A percentile compares a stretch with the other conserved stretches of the same genome.
These are phyloP conservation scores for Drosophila biarmipes DNA, from an alignment of 1,140 invertebrate genomes.

Conservation along the genomic window DNA sequence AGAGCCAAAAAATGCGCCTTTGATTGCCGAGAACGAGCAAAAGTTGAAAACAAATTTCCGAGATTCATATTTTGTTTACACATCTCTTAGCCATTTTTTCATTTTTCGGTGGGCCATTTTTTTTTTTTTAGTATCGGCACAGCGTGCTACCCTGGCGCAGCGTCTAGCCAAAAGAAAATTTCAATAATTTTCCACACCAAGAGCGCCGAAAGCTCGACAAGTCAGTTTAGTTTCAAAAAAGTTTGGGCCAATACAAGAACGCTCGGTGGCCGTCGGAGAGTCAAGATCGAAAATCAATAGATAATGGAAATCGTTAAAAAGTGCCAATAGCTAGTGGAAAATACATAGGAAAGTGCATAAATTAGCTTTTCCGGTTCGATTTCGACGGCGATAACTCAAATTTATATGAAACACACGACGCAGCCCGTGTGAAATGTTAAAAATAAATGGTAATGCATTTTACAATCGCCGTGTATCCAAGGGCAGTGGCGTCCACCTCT, in stretches of 20 bases:
- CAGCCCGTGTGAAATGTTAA: constrained; percentile 36
- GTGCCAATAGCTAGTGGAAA: constrained; percentile 30
- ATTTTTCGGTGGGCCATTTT: constrained; percentile 14
- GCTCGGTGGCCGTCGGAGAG: constrained; percentile 34
- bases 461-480: constrained; percentile 63
- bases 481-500: constrained; percentile 60
- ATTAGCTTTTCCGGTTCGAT: constrained; percentile 4
- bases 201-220: constrained; percentile 63
- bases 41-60: constrained; percentile 27
- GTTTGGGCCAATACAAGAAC: constrained; percentile 75
- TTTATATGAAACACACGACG: neutral
- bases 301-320: constrained; percentile 43
- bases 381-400: constrained; percentile 16
- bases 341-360: constrained; percentile 4
- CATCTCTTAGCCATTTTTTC: constrained; percentile 19
- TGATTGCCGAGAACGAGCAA: constrained; percentile 17
- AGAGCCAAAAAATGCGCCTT: constrained; percentile 32
- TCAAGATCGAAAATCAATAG: constrained; percentile 58
- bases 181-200: constrained; percentile 76
- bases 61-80: constrained; percentile 45
- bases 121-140: constrained; percentile 10
- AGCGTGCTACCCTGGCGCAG: constrained; percentile 69
- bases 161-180: constrained; percentile 68
- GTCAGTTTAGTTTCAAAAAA: constrained; percentile 76
- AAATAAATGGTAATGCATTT: constrained; percentile 70